Evolutionary conservation across 2,113 vertebrate species (phyloP).

Genomic region (Bettongia penicillata): DNA sequence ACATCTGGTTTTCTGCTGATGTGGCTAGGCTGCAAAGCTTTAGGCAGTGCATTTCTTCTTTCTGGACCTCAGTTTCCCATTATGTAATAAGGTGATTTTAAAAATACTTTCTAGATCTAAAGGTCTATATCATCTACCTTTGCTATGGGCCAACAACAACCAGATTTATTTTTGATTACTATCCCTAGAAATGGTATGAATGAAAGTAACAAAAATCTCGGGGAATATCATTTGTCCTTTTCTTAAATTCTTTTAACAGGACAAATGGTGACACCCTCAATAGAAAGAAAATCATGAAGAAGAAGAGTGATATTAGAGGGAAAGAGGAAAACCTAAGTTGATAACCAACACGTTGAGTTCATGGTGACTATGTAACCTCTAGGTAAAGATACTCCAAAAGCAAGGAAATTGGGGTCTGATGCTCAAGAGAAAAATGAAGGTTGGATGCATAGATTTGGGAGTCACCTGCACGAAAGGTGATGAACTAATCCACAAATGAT

Average conservation of each 20-base stretch:
- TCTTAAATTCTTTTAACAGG: neutral
- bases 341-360: neutral
- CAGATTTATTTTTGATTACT: neutral
- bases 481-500: neutral
- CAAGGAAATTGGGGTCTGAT: neutral
- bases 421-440: neutral
- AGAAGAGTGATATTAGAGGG: neutral
- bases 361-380: neutral
- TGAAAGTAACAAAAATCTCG: neutral
- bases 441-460: neutral
- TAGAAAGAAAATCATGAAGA: neutral
- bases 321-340: neutral
- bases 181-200: neutral
- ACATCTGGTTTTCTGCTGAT: neutral
- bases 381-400: neutral
- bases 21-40: neutral
- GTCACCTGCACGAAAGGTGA: neutral
- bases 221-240: neutral
- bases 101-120: neutral
- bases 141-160: neutral
- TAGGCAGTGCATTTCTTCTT: neutral
- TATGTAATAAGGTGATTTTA: neutral
- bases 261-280: neutral
- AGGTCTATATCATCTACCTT: neutral
- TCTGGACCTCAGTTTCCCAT: neutral